A percentile compares a stretch with the other conserved stretches of the same genome.
phyloP scores from a whole-genome alignment of 2,797 vertebrate species.

The Falco columbarius region DNA sequence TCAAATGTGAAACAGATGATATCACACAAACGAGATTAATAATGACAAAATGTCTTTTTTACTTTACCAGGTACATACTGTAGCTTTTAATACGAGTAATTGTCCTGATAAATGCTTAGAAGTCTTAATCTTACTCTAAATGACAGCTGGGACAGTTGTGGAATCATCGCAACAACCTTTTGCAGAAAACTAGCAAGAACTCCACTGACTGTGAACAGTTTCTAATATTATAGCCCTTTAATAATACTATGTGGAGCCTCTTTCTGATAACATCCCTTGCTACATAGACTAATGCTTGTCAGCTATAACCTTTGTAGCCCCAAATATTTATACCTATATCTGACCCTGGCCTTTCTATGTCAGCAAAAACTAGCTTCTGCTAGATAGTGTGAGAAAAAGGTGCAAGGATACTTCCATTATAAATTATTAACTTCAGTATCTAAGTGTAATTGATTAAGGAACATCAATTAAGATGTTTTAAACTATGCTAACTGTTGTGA shows the following conservation, averaged over 20 bases:
- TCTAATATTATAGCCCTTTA: not conserved
- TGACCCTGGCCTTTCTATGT: not conserved
- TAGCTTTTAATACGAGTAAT: not conserved
- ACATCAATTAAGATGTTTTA: not conserved
- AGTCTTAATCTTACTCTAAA: not conserved
- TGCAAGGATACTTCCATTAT: not conserved
- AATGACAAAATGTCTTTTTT: not conserved
- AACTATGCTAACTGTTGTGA: not conserved
- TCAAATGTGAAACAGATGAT: not conserved
- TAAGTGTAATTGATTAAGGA: not conserved
- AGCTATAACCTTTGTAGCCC: not conserved
- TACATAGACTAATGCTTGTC: not conserved
- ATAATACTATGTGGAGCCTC: not conserved
- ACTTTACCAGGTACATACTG: not conserved
- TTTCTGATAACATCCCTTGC: not conserved
- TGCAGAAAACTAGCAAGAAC: not conserved
- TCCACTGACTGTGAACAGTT: not conserved
- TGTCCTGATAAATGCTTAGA: not conserved
- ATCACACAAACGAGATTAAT: not conserved
- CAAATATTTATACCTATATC: not conserved
- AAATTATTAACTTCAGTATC: not conserved
- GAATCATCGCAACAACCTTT: not conserved
- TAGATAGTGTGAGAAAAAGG: not conserved
- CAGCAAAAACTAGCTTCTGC: not conserved
- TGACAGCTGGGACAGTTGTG: not conserved